Base-by-base conservation (phyloP, 2,113 vertebrate genomes). In the Hystrix cristata region DNA sequence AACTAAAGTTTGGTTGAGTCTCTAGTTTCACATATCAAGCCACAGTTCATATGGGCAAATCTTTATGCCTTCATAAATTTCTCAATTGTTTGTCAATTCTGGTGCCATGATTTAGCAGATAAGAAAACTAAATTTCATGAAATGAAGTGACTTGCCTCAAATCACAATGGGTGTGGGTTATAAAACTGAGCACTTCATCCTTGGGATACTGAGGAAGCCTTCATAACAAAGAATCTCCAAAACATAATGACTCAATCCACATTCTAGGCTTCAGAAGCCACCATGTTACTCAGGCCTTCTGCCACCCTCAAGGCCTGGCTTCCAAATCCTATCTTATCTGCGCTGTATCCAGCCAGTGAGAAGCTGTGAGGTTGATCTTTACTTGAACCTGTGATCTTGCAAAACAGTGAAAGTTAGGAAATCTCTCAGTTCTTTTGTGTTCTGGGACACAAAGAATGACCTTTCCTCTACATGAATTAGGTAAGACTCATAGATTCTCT, bases 71-170 rank as follows among this genome's bases (percentile, higher is more conserved):
- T 79, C 21, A 43, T 60, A 72, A 64, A 78, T 64, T 79, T 93
- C 43, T 87, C 51, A 84, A 71, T 2, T 21, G 59, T 83, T 89
- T 91, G 55, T 91, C 69, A 76, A 60, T 48, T 93, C 14, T 27
- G 82, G 72, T 7, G n/a, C 29, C 64, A 84, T 93, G 51, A 92
- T 51, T 95, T 65, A 92, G 19, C 23, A 91, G 53, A 74, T 69
- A 93, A 88, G 10, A 27, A 85, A 92, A 91, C 7, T 43, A 43
- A 69, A 7, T 34, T 95, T 72, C 57, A 72, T 34, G 31, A n/a
- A 14, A 19, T 12, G 14, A 83, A 43, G 16, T 81, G 27, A 53
- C 10, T 64, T 86, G 7, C 59, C 6, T 94, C 43, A 87, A 18
- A 27, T 89, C 11, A 94, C 31, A 80, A 53, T 34, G 23, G 25